Evolutionary conservation across 2,113 vertebrate species (phyloP), one percentile per base, ranked within the genome.

Genomic region (Sylvietta virens): DNA sequence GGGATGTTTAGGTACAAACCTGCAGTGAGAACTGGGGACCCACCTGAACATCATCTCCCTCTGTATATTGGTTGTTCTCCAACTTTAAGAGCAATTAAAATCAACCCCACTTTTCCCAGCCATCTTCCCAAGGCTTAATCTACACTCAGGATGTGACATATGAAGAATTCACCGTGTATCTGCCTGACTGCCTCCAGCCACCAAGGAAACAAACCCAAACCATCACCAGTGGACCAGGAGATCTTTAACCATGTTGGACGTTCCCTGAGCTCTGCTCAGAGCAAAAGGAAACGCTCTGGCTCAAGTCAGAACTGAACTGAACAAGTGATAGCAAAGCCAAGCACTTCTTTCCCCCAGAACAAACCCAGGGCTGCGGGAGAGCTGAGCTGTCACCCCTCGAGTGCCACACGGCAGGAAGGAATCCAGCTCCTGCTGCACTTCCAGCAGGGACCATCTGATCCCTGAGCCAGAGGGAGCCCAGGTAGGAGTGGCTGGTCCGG

Each of bases 241-340:
- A 21, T 35, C 42, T 53, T 48, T 10, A 26, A 64, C 50, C 15
- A 1, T 8, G 62, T 28, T 13, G 64, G 51, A 28, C 13, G n/a
- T 2, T 13, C 48, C 54, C 88, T 40, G 9, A 42, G 86, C 73
- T 56, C n/a, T 0, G 0, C 40, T 33, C 44, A 33, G 15, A 14
- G 5, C 4, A 10, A 11, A 28, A 21, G 37, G 54, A 45, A 73
- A 65, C 0, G 0, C 35, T 23, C n/a, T 0, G 19, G 60, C 33
- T 39, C 44, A 9, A 22, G 20, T 64, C 62, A 81, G 62, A 64
- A 60, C 67, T 42, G 28, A 79, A 67, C 13, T 4, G 11, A 83
- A n/a, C 48, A 28, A 53, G 66, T 45, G 30, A 16, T 51, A 94
- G 44, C n/a, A 1, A 39, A 60, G 33, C 2, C 45, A 77, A 47